Conservation (phyloP, 2,797 vertebrate species). For the Jordanella pulchra region DNA sequence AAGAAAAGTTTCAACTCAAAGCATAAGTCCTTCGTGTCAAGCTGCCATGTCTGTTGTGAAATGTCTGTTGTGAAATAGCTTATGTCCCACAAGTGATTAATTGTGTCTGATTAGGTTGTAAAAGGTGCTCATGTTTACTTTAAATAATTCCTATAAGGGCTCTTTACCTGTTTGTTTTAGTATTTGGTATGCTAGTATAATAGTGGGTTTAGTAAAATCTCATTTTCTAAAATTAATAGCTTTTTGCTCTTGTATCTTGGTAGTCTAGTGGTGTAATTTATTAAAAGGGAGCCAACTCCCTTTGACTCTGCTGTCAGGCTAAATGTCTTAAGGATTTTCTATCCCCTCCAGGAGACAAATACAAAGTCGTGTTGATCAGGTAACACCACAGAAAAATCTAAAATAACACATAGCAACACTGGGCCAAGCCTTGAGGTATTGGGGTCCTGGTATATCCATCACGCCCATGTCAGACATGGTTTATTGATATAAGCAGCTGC, state of each 20-base stretch:
- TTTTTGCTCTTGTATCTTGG: neutral
- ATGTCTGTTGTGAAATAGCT: neutral
- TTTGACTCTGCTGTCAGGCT: neutral
- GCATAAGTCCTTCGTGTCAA: neutral
- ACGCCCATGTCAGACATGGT: slow-evolving; percentile 11
- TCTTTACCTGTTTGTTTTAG: neutral
- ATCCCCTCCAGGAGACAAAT: neutral
- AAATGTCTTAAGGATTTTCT: neutral
- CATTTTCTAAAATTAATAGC: neutral
- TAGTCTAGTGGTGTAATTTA: neutral
- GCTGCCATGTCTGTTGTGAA: neutral
- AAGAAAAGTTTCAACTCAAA: neutral
- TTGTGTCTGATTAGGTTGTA: neutral
- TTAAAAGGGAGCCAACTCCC: no score
- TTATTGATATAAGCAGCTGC: slow-evolving; percentile 27
- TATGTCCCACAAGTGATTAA: neutral
- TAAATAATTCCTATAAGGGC: neutral
- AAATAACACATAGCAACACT: neutral
- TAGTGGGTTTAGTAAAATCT: neutral
- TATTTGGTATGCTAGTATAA: neutral
- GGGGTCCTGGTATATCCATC: slow-evolving; percentile 26
- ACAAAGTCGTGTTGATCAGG: neutral
- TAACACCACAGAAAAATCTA: neutral
- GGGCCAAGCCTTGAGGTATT: slow-evolving; percentile 9
- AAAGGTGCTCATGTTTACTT: neutral